Conservation (phyloP, 2,888 invertebrate species). For the Vesta saturnalis region DNA sequence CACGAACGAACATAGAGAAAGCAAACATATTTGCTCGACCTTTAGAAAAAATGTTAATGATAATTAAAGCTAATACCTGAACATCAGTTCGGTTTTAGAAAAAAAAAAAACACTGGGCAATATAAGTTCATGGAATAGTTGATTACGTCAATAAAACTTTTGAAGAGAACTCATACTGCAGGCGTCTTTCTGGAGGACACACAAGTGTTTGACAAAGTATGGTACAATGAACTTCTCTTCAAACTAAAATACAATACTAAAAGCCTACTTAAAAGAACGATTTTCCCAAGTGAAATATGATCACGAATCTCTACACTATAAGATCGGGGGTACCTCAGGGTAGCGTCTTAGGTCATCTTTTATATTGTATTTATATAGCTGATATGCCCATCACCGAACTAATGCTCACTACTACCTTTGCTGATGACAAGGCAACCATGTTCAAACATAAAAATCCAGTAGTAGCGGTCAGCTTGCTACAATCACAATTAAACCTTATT, state of each 20-base stretch:
- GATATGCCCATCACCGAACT: slow-evolving; percentile 38
- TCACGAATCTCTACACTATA: slow-evolving; percentile 23
- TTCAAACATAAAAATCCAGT: slow-evolving; percentile 10
- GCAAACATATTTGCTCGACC: slow-evolving; percentile 11
- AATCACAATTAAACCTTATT: no score
- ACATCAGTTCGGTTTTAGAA: slow-evolving; percentile 41
- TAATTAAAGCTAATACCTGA: slow-evolving; percentile 26
- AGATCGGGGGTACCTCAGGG: slow-evolving; percentile 42
- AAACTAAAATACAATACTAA: no score
- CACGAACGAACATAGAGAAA: slow-evolving; percentile 7
- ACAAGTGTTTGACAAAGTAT: not conserved
- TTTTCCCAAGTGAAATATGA: no score
- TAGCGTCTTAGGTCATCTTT: slow-evolving; percentile 41
- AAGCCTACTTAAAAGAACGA: no score
- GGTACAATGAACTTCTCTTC: not conserved
- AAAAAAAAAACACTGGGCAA: slow-evolving; percentile 37
- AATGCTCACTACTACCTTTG: slow-evolving; percentile 27
- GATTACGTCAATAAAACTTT: slow-evolving; percentile 16
- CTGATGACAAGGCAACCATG: slow-evolving; percentile 30
- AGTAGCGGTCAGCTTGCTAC: no score
- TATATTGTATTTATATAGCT: slow-evolving; percentile 30
- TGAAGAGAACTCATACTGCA: not conserved
- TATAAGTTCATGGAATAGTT: slow-evolving; percentile 36
- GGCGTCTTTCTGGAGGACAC: not conserved
- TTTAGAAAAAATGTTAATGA: slow-evolving; percentile 15